Conservation (phyloP, 2,888 invertebrate species). For the Empis stercorea region DNA sequence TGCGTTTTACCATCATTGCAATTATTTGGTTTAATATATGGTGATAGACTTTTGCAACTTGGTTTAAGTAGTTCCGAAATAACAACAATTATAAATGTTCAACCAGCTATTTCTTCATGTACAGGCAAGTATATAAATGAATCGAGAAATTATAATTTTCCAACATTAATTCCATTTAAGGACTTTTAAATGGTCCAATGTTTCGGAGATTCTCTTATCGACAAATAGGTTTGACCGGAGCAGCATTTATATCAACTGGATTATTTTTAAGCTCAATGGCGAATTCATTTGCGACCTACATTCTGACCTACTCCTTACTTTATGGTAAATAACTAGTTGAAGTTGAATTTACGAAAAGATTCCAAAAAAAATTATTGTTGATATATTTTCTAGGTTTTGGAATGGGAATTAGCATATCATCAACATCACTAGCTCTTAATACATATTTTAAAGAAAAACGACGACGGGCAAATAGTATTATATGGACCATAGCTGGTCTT, state of each 20-base stretch:
- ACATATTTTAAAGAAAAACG: constrained; percentile 59
- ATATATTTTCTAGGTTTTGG: constrained; percentile 30
- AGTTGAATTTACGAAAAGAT: too few species aligned
- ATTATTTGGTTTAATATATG: constrained; percentile 59
- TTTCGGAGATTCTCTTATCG: constrained; percentile 54
- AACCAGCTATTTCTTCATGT: constrained; percentile 55
- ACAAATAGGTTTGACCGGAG: constrained; percentile 51
- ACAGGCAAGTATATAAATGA: too few species aligned
- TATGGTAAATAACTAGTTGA: constrained; percentile 44
- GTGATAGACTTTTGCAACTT: constrained; percentile 44
- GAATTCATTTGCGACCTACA: constrained; percentile 40
- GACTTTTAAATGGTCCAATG: constrained; percentile 55
- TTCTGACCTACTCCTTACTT: constrained; percentile 46
- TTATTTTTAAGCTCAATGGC: constrained; percentile 49
- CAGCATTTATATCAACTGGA: constrained; percentile 45
- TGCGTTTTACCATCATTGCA: constrained; percentile 53
- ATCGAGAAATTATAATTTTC: not conserved
- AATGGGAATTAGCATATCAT: constrained; percentile 52
- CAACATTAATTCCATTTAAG: constrained; percentile 17
- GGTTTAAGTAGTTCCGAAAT: constrained; percentile 51
- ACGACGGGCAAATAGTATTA: constrained; percentile 55
- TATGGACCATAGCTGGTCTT: constrained; percentile 57
- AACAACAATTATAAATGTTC: constrained; percentile 58
- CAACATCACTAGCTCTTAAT: constrained; percentile 57
- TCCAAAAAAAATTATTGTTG: too few species aligned